Evolutionary conservation across 2,113 vertebrate species (phyloP).

Genomic region (Pteruthius melanotis): DNA sequence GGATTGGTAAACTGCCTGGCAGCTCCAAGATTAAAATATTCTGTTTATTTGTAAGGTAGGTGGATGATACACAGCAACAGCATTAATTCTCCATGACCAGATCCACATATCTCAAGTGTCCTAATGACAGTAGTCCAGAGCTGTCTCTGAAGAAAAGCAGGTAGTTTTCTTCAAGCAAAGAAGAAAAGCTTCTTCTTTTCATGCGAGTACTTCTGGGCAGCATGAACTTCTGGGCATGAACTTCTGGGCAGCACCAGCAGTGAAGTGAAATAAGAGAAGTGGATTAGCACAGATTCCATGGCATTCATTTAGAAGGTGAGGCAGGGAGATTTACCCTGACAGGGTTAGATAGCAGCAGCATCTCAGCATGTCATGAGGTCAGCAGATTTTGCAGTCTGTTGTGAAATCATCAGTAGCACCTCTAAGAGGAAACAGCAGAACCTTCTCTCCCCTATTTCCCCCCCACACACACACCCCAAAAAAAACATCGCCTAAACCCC

Average conservation of each 20-base stretch:
- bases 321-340: background rate
- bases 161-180: too few relatives aligned
- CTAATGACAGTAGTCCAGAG: background rate
- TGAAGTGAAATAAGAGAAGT: background rate
- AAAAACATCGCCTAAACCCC: background rate
- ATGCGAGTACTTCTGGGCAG: too few relatives aligned
- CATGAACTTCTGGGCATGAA: too few relatives aligned
- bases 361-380: background rate
- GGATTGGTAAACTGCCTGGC: background rate
- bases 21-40: background rate
- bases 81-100: background rate
- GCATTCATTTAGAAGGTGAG: background rate
- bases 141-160: background rate
- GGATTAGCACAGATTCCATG: background rate
- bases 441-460: background rate
- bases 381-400: background rate
- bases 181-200: too few relatives aligned
- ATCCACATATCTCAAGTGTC: background rate
- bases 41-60: background rate
- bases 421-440: background rate
- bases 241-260: background rate
- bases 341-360: background rate
- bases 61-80: background rate
- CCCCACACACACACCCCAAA: accelerated
- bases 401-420: background rate